phyloP scores from a whole-genome alignment of 2,113 vertebrate genomes.

The Ovibos moschatus region DNA sequence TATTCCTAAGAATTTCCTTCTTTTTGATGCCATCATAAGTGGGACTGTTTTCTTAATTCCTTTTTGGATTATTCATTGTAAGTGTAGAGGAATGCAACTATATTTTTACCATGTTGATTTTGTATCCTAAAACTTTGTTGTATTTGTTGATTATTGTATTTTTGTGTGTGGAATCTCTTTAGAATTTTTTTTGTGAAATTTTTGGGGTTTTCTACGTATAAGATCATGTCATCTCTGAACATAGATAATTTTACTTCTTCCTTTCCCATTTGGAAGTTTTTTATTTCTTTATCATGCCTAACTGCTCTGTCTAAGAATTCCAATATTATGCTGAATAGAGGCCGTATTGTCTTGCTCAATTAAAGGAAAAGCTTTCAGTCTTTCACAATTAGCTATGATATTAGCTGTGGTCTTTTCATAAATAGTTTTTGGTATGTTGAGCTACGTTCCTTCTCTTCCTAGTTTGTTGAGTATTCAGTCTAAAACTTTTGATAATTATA shows the following conservation, averaged over 20 bases:
- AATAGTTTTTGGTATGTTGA: neutral
- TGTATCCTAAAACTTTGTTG: neutral
- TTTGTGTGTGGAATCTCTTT: neutral
- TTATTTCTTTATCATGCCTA: neutral
- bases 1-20: neutral
- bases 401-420: neutral
- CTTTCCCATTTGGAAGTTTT: neutral
- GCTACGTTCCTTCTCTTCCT: neutral
- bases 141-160: neutral
- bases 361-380: neutral
- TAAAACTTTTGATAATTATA: neutral
- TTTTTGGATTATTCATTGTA: neutral
- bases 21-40: neutral
- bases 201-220: neutral
- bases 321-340: neutral
- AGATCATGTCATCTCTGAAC: neutral
- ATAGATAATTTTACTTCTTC: neutral
- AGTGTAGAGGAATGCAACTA: neutral
- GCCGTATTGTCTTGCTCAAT: neutral
- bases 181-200: neutral
- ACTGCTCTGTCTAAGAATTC: neutral
- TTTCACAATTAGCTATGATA: neutral
- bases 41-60: neutral
- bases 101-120: neutral
- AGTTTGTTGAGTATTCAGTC: neutral